Evolutionary conservation across 2,888 invertebrate genomes (phyloP).

Genomic region (Chymomyza amoena): DNA sequence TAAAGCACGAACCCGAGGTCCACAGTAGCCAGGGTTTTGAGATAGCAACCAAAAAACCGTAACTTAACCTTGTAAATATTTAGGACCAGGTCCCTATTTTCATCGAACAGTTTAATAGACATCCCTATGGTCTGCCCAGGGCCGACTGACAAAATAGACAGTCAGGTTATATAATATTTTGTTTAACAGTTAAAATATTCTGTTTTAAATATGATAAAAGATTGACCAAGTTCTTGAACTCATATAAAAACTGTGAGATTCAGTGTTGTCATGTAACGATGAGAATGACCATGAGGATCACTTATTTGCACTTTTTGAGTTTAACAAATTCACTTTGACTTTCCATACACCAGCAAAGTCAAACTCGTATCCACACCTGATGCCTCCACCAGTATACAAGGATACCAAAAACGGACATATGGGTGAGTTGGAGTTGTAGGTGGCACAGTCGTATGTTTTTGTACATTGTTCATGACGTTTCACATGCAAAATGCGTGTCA

Average conservation of each 20-base stretch:
- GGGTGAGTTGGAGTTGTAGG: background rate
- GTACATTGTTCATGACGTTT: constrained; percentile 68
- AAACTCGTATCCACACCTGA: background rate
- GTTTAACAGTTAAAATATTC: no score
- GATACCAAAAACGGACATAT: constrained; percentile 4
- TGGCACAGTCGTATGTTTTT: constrained; percentile 18
- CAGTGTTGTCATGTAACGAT: background rate
- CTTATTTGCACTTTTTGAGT: background rate
- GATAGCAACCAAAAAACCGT: no score
- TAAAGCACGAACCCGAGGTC: no score
- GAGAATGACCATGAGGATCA: background rate
- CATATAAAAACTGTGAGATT: background rate
- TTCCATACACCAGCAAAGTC: constrained; percentile 20
- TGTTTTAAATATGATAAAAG: no score
- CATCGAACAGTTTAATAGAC: no score
- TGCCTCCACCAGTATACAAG: background rate
- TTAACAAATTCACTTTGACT: constrained; percentile 54
- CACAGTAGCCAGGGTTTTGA: no score
- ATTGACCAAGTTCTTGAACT: no score
- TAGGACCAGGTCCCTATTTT: no score
- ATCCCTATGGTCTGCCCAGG: no score
- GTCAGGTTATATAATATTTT: no score
- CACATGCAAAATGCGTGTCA: constrained; percentile 75
- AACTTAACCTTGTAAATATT: no score
- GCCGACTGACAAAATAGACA: no score